phyloP scores from a whole-genome alignment of 2,888 invertebrate genomes.

The Branchellion lobata region DNA sequence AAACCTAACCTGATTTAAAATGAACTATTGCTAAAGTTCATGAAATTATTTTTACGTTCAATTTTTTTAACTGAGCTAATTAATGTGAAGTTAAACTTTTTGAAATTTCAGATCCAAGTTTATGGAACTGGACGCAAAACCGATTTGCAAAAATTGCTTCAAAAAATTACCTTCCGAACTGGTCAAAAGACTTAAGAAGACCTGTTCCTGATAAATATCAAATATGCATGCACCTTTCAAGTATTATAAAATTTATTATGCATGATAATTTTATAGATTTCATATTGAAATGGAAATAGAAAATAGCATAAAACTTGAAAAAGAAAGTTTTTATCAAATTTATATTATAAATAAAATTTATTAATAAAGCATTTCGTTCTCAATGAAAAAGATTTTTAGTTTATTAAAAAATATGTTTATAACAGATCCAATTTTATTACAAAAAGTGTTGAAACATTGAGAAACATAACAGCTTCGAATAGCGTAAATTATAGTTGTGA shows the following conservation, averaged over 20 bases:
- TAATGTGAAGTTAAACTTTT: neutral
- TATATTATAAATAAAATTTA: too few species aligned
- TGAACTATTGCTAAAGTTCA: neutral
- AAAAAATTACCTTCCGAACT: conserved; percentile 92
- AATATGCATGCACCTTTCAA: neutral
- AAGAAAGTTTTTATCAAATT: too few species aligned
- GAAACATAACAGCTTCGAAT: too few species aligned
- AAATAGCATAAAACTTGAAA: too few species aligned
- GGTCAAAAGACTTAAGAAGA: conserved; percentile 83
- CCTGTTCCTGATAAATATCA: conserved; percentile 57
- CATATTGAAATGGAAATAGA: neutral
- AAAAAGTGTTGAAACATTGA: too few species aligned
- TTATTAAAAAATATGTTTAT: too few species aligned
- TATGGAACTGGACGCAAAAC: conserved; percentile 96
- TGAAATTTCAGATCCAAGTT: conserved; percentile 73
- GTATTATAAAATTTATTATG: neutral
- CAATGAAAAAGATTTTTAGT: too few species aligned
- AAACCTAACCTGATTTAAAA: too few species aligned
- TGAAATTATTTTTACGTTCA: too few species aligned
- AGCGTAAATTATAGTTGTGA: too few species aligned
- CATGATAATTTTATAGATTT: neutral
- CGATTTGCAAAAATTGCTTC: conserved; percentile 95
- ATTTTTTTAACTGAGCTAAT: neutral
- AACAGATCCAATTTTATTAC: too few species aligned
- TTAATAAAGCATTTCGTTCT: too few species aligned